Percentiles rank a stretch among this genome's conserved stretches.
Evolutionary conservation across 2,888 invertebrate genomes (phyloP).

Genomic region (Cheilosia vulpina): DNA sequence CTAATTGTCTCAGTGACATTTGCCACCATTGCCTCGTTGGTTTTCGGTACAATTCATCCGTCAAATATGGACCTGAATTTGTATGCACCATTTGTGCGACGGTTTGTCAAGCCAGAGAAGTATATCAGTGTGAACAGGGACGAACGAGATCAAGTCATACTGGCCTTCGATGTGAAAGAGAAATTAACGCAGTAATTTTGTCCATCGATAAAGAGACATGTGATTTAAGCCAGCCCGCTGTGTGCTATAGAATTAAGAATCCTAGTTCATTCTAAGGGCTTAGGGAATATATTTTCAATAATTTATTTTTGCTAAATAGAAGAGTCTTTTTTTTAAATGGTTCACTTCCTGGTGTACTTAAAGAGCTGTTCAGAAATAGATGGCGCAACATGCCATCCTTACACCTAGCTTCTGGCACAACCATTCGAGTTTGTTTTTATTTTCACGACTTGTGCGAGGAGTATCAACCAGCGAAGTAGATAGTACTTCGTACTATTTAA

Average conservation of each 20-base stretch:
- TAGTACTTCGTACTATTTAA: no score
- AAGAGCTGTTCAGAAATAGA: no score
- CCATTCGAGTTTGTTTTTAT: no score
- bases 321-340: not conserved
- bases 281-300: conserved; percentile 14
- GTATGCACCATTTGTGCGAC: conserved; percentile 87
- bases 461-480: no score
- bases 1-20: conserved; percentile 85
- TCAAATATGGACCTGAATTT: conserved; percentile 86
- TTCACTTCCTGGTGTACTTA: no score
- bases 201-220: not conserved
- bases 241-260: conserved; percentile 2
- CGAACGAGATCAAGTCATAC: conserved; percentile 76
- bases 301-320: conserved; percentile 25
- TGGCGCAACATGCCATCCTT: no score
- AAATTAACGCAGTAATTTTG: conserved; percentile 4
- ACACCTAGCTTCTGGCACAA: no score
- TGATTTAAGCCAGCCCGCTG: not conserved
- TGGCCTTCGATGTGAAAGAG: conserved; percentile 75
- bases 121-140: conserved; percentile 79
- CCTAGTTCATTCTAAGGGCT: not conserved
- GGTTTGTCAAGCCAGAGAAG: conserved; percentile 80
- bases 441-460: no score
- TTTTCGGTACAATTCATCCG: conserved; percentile 84
- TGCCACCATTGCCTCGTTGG: conserved; percentile 85